Evolutionary conservation across 2,113 vertebrate species (phyloP).

Genomic region (Globicephala melas): DNA sequence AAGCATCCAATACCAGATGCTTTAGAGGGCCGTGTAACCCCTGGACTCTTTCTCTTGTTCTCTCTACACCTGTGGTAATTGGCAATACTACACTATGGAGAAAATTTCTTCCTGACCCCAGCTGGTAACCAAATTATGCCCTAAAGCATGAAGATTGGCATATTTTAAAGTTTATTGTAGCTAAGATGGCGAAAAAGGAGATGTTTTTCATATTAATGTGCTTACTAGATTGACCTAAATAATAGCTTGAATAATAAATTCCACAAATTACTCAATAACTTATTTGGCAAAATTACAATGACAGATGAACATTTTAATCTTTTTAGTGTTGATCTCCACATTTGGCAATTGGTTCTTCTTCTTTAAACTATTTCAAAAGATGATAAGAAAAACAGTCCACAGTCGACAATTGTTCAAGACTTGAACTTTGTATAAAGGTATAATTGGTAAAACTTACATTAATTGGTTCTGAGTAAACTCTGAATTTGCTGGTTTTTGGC

Average conservation of each 20-base stretch:
- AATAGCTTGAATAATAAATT: conserved; percentile 34
- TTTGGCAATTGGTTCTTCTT: conserved; percentile 8
- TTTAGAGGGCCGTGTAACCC: conserved; percentile 65
- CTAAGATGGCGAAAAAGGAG: conserved; percentile 42
- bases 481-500: background rate
- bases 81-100: conserved; percentile 52
- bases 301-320: conserved; percentile 22
- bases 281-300: conserved; percentile 49
- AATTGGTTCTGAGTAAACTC: background rate
- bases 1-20: conserved; percentile 67
- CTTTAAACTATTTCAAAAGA: conserved; percentile 16
- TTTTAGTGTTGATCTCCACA: background rate
- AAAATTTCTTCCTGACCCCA: conserved; percentile 63
- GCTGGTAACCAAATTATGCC: conserved; percentile 71
- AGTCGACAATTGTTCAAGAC: background rate
- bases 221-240: conserved; percentile 57
- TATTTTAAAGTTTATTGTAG: conserved; percentile 68
- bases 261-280: conserved; percentile 3
- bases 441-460: background rate
- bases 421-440: background rate
- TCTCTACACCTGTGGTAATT: conserved; percentile 69
- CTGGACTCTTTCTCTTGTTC: conserved; percentile 59
- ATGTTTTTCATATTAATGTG: conserved; percentile 48
- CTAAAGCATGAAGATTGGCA: conserved; percentile 67
- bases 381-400: background rate